These are phyloP conservation scores for Hesperia comma DNA, from an alignment of 2,888 invertebrate genomes.

Conservation along the genomic window DNA sequence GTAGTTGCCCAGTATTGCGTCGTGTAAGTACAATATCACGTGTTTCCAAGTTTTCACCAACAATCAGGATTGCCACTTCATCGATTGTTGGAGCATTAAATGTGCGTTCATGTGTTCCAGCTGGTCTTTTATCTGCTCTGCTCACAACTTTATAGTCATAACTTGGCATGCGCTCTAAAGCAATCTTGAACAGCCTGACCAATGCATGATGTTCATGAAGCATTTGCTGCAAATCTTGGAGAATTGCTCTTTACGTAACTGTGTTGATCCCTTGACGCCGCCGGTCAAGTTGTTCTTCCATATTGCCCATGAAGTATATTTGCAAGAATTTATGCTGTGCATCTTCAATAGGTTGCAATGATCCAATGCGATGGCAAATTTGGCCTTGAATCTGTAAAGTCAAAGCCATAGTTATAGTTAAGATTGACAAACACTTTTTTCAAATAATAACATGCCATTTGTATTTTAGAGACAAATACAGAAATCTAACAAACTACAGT, in stretches of 20 bases:
- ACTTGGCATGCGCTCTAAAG: slow-evolving; percentile 49
- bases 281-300: slow-evolving; percentile 43
- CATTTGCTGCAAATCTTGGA: slow-evolving; percentile 36
- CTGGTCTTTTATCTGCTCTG: too few species aligned
- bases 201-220: slow-evolving; percentile 50
- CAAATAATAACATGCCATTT: too few species aligned
- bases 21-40: slow-evolving; percentile 29
- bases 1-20: slow-evolving; percentile 39
- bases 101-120: too few species aligned
- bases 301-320: slow-evolving; percentile 37
- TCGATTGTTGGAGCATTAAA: too few species aligned
- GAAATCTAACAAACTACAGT: too few species aligned
- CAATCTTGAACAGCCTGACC: slow-evolving; percentile 52
- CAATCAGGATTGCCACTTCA: too few species aligned
- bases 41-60: too few species aligned
- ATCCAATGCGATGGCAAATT: slow-evolving; percentile 44
- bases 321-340: slow-evolving; percentile 22
- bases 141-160: slow-evolving; percentile 22
- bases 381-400: slow-evolving; percentile 34
- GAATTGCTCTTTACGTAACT: slow-evolving; percentile 31
- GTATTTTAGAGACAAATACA: too few species aligned
- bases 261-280: slow-evolving; percentile 20
- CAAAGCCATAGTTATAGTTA: background rate
- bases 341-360: background rate
- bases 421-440: too few species aligned